Evolutionary conservation across 2,113 vertebrate species (phyloP).

Genomic region (Lanius ludovicianus): DNA sequence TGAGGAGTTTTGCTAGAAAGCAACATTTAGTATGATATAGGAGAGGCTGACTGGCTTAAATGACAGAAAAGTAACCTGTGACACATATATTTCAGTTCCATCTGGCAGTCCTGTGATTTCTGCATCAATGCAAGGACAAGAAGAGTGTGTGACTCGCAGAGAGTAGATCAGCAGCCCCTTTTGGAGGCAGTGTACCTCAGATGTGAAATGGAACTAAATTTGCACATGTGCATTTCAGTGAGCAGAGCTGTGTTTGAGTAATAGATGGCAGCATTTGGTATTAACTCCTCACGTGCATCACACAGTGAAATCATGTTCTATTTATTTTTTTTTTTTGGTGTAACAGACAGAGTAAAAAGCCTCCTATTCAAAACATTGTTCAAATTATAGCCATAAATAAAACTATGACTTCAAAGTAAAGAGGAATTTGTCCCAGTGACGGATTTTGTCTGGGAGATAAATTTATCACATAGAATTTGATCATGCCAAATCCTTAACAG

Average conservation of each 20-base stretch:
- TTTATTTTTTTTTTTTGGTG: not conserved
- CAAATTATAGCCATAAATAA: slow-evolving; percentile 39
- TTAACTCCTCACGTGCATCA: not conserved
- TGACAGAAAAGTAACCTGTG: not conserved
- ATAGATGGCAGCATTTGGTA: not conserved
- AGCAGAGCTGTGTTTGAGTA: not conserved
- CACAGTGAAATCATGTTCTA: not conserved
- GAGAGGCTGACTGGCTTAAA: not conserved
- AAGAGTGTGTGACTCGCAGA: not conserved
- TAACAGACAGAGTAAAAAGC: not conserved
- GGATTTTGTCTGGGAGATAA: slow-evolving; percentile 17
- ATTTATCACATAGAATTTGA: slow-evolving; percentile 26
- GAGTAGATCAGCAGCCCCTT: not conserved
- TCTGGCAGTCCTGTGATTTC: not conserved
- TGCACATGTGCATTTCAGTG: not conserved
- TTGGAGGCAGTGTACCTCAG: not conserved
- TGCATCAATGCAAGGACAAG: not conserved
- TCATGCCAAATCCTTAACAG: slow-evolving; percentile 16
- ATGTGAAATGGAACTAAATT: not conserved
- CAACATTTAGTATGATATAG: not conserved
- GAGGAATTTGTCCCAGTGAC: not conserved
- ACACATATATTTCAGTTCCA: not conserved
- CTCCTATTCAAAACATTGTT: slow-evolving; percentile 18
- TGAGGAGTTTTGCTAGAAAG: not conserved
- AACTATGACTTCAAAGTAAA: slow-evolving; percentile 4